Conservation (phyloP, 2,888 invertebrate species). For the Trisateles emortualis region DNA sequence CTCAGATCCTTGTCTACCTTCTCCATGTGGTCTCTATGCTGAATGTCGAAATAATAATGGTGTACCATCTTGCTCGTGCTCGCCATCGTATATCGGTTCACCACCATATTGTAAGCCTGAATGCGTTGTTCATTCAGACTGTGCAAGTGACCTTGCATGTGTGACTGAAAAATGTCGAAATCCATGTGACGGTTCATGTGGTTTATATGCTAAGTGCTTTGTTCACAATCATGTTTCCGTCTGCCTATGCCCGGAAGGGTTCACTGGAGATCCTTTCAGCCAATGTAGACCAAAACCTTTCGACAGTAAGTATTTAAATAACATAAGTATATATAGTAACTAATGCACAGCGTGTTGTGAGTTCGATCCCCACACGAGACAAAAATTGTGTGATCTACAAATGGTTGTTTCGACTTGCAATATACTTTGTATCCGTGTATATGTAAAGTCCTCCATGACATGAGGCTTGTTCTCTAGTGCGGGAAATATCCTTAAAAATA, state of each 20-base stretch:
- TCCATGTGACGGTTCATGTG: conserved; percentile 91
- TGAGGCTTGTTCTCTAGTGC: no score
- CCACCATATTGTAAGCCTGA: conserved; percentile 89
- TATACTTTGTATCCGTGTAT: no score
- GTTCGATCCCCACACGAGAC: no score
- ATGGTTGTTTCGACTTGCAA: no score
- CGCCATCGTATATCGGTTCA: conserved; percentile 88
- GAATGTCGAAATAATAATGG: conserved; percentile 91
- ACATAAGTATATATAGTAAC: conserved; percentile 13
- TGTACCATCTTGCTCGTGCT: conserved; percentile 91
- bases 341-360: no score
- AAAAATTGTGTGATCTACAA: no score
- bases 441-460: no score
- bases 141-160: conserved; percentile 89
- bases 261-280: conserved; percentile 90
- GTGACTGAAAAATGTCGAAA: conserved; percentile 89
- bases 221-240: conserved; percentile 91
- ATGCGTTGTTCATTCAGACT: conserved; percentile 89
- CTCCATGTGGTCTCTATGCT: conserved; percentile 91
- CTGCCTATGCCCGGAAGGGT: conserved; percentile 90
- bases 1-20: conserved; percentile 90
- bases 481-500: no score
- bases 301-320: conserved; percentile 62
- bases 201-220: conserved; percentile 89
- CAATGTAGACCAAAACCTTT: conserved; percentile 87